Evolutionary conservation across 2,888 invertebrate species (phyloP), one percentile per base, ranked within the genome.

Genomic region (Brassicogethes aeneus): DNA sequence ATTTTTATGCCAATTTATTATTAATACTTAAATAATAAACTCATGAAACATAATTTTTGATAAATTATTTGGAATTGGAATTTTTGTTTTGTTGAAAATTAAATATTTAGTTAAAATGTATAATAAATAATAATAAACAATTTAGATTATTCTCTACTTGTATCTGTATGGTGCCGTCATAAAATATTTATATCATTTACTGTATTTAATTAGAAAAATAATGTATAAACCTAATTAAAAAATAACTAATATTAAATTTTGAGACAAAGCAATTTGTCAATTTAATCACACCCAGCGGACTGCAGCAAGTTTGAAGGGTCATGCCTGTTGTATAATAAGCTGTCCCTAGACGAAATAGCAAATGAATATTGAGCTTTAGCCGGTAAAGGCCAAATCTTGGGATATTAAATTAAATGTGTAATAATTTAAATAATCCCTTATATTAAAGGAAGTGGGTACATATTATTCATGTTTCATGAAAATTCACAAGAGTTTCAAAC

Each of bases 261-360:
- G 23, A 23, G 5, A 23, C 23, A 23, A 23, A 5, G 23, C 10
- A 23, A 23, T 23, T 23, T 23, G 23, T 23, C 23, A 23, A 23
- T 23, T 23, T 23, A 7, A 23, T 23, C 5, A 23, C 23, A 23
- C 23, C 23, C 23, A 23, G 10, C 5, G 23, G 23, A 23, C 10
- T 23, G 23, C 10, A 23, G 23, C 10, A 23, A 23, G 23, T 23
- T 23, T 23, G 23, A 23, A 23, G 23, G 23, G 23, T 23, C 23
- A 23, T 23, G 23, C 23, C 10, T 23, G 23, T 23, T 23, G 23
- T 23, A 23, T 23, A 23, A 23, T 23, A 23, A 23, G 23, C 23
- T 23, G 23, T 23, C 23, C 23, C 23, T 23, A 23, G 23, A 23
- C 23, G 23, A 23, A 23, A 23, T 23, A 23, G 23, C 23, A 23